Percentiles rank a stretch among this genome's conserved stretches.
Evolutionary conservation across 2,888 invertebrate species (phyloP).

Genomic region (Ditylenchus weischeri): DNA sequence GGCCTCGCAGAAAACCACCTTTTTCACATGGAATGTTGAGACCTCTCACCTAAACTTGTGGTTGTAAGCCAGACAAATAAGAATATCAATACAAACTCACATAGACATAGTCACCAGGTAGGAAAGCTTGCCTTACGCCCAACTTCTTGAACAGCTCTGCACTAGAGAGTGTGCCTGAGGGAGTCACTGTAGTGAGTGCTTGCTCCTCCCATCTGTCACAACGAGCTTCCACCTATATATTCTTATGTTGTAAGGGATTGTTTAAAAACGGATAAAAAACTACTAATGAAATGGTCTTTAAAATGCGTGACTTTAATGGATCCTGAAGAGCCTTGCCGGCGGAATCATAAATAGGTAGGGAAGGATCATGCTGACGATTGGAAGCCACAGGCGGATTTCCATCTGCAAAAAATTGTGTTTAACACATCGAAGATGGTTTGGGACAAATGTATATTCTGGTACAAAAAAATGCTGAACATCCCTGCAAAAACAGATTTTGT

Average conservation of each 20-base stretch:
- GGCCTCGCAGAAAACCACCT: conserved; percentile 2
- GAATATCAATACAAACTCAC: conserved; percentile 8
- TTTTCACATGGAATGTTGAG: conserved; percentile 10
- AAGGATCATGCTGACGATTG: conserved; percentile 7
- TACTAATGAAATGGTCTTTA: conserved; percentile 9
- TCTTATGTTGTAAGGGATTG: not conserved
- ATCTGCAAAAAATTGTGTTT: too few relatives aligned
- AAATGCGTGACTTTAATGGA: not conserved
- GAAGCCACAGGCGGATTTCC: not conserved
- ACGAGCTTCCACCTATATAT: conserved; percentile 11
- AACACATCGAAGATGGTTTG: too few relatives aligned
- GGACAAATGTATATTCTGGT: too few relatives aligned
- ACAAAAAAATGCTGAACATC: too few relatives aligned
- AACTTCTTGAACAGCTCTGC: conserved; percentile 4
- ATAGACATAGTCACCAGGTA: conserved; percentile 14
- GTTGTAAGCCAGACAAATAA: not conserved
- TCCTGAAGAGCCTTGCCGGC: conserved; percentile 3
- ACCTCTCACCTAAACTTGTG: conserved; percentile 5
- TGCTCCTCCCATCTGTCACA: conserved; percentile 15
- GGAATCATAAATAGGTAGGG: conserved; percentile 5
- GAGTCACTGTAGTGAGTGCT: not conserved
- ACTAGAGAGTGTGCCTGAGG: not conserved
- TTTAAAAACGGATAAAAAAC: not conserved
- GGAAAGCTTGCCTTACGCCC: conserved; percentile 10
- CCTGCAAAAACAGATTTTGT: too few relatives aligned